Percentiles rank a stretch among this genome's conserved stretches.
Evolutionary conservation across 2,113 vertebrate species (phyloP).

Genomic region (Taurulus bubalis): DNA sequence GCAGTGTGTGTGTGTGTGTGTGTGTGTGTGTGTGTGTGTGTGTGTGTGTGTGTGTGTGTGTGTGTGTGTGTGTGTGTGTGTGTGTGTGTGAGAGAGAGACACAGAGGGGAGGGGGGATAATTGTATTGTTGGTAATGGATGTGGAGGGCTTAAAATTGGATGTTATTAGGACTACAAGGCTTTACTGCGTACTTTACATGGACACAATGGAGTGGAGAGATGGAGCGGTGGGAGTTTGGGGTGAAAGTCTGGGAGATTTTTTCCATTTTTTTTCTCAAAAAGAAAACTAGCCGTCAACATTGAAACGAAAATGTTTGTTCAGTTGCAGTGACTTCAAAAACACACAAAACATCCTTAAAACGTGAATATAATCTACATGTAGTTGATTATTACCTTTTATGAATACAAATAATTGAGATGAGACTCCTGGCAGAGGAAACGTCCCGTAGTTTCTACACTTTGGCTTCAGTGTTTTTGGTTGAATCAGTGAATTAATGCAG

Average conservation of each 20-base stretch:
- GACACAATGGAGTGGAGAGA: conserved; percentile 54
- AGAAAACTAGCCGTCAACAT: conserved; percentile 2
- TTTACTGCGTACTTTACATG: conserved; percentile 67
- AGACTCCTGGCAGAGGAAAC: neutral
- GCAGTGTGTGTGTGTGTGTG: conserved; percentile 44
- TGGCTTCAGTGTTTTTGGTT: neutral
- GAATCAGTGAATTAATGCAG: neutral
- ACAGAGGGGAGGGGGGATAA: conserved; percentile 39
- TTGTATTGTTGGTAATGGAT: conserved; percentile 75
- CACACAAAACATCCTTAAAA: neutral
- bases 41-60: conserved; percentile 43
- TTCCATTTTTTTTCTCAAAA: neutral
- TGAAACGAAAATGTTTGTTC: neutral
- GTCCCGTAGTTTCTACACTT: neutral
- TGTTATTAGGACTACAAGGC: conserved; percentile 70
- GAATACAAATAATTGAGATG: neutral
- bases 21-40: conserved; percentile 23
- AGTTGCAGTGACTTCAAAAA: neutral
- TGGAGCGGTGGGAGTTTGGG: conserved; percentile 11
- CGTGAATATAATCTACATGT: neutral
- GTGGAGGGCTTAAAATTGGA: conserved; percentile 74
- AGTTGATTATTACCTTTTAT: neutral
- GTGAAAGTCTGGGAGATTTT: conserved; percentile 22
- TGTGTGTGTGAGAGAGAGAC: conserved; percentile 39
- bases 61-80: conserved; percentile 1